These are phyloP conservation scores for Taurulus bubalis DNA, from an alignment of 2,113 vertebrate species.

Conservation along the genomic window DNA sequence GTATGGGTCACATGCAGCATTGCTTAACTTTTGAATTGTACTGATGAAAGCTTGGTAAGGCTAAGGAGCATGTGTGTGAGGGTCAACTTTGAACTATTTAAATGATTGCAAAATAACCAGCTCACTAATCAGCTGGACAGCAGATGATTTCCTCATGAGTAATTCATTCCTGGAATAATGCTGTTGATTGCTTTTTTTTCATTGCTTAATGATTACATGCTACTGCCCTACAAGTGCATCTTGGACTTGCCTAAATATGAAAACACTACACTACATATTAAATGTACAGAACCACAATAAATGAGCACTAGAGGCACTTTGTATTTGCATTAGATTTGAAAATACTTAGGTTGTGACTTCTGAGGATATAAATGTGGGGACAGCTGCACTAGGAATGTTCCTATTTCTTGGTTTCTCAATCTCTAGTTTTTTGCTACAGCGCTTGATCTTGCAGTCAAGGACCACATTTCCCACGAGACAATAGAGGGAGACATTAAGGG, in stretches of 20 bases:
- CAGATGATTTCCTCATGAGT: slow-evolving; percentile 1
- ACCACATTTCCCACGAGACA: slow-evolving; percentile 69
- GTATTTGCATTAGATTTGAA: neutral
- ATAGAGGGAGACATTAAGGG: slow-evolving; percentile 76
- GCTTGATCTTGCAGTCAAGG: slow-evolving; percentile 57
- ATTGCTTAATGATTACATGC: neutral
- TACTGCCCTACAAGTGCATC: slow-evolving; percentile 5
- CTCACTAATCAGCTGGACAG: slow-evolving; percentile 40
- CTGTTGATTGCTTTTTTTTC: neutral
- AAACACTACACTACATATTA: slow-evolving; percentile 5
- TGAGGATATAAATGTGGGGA: neutral
- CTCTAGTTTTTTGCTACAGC: slow-evolving; percentile 16
- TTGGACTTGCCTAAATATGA: slow-evolving; percentile 1
- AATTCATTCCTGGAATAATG: slow-evolving; percentile 6
- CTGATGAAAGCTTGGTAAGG: slow-evolving; percentile 73
- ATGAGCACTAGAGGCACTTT: slow-evolving; percentile 13
- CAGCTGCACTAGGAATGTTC: slow-evolving; percentile 29
- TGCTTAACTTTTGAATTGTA: slow-evolving; percentile 16
- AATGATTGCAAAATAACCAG: slow-evolving; percentile 31
- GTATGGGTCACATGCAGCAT: slow-evolving; percentile 57
- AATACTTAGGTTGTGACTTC: neutral
- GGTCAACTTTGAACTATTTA: slow-evolving; percentile 40
- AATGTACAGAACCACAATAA: slow-evolving; percentile 24
- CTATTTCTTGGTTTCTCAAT: neutral
- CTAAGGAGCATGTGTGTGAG: slow-evolving; percentile 76